Conservation (phyloP, 2,797 vertebrate genomes). For the Tachyglossus aculeatus region DNA sequence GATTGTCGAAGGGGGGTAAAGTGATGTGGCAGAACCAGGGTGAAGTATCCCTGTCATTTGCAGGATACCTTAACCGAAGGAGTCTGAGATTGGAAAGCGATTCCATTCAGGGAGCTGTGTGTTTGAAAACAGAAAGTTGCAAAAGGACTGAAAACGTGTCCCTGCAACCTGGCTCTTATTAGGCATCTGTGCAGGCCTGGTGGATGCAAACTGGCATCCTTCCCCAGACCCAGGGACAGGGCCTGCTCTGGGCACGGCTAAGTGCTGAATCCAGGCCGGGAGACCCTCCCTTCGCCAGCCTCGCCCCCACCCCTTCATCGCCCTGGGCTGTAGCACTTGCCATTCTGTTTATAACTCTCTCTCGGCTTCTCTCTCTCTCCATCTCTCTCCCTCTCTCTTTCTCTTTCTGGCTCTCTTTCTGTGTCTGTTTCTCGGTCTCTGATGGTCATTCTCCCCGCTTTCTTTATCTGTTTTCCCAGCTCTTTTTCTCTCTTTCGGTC, state of each 20-base stretch:
- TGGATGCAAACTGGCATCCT: no score
- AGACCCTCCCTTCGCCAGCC: no score
- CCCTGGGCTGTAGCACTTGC: no score
- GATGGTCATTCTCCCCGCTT: conserved; percentile 19
- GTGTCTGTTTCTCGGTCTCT: not conserved
- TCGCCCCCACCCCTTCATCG: no score
- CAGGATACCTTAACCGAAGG: no score
- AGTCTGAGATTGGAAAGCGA: no score
- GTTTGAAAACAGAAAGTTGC: conserved; percentile 25
- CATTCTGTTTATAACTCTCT: no score
- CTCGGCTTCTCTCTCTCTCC: not conserved
- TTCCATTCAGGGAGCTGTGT: conserved; percentile 13
- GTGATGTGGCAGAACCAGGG: conserved; percentile 64
- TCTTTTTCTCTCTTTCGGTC: conserved; percentile 2
- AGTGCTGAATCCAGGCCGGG: no score
- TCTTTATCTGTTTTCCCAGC: no score
- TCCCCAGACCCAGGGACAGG: no score
- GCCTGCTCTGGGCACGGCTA: no score
- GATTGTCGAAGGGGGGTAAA: conserved; percentile 54
- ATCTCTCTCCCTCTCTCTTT: not conserved
- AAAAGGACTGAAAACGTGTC: not conserved
- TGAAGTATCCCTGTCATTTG: conserved; percentile 31
- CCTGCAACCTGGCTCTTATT: conserved; percentile 3
- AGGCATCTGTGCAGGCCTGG: conserved; percentile 17
- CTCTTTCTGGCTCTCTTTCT: no score